phyloP scores from a whole-genome alignment of 2,888 invertebrate species.

The Cerastis leucographa region DNA sequence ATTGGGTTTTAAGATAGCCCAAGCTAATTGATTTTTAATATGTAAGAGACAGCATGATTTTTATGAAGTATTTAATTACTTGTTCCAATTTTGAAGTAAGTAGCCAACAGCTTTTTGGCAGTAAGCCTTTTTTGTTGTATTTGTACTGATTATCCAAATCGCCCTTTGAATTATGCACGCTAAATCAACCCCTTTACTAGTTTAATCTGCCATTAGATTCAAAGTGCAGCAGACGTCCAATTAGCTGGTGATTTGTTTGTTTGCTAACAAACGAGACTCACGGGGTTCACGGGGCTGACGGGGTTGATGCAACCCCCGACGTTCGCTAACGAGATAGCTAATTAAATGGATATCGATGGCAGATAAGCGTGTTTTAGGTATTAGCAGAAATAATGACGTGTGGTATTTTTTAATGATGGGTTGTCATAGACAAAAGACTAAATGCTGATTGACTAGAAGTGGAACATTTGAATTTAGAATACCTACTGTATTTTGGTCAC shows the following conservation, averaged over 20 bases:
- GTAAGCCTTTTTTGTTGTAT: slow-evolving; percentile 4
- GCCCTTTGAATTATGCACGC: slow-evolving; percentile 46
- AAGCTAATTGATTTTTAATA: background rate
- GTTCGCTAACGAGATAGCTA: slow-evolving; percentile 64
- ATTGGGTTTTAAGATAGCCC: background rate
- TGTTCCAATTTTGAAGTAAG: background rate
- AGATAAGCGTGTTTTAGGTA: slow-evolving; percentile 20
- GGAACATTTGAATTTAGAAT: background rate
- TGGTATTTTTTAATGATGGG: background rate
- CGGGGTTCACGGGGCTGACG: slow-evolving; percentile 34
- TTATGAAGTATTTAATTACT: background rate
- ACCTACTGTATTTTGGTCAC: background rate
- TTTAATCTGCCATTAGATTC: slow-evolving; percentile 69
- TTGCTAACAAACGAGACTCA: slow-evolving; percentile 51
- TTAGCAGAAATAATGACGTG: slow-evolving; percentile 29
- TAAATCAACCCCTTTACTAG: slow-evolving; percentile 59
- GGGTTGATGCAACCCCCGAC: slow-evolving; percentile 50
- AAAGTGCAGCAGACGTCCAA: slow-evolving; percentile 71
- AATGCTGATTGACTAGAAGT: slow-evolving; percentile 1
- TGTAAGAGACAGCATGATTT: background rate
- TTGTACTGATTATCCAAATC: slow-evolving; percentile 19
- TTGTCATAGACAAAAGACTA: slow-evolving; percentile 30
- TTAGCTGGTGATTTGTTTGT: slow-evolving; percentile 67
- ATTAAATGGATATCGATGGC: slow-evolving; percentile 60
- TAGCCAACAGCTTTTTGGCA: background rate